A percentile compares a stretch with the other conserved stretches of the same genome.
Evolutionary conservation across 2,888 invertebrate genomes (phyloP).

Genomic region (Ophion slaviceki): DNA sequence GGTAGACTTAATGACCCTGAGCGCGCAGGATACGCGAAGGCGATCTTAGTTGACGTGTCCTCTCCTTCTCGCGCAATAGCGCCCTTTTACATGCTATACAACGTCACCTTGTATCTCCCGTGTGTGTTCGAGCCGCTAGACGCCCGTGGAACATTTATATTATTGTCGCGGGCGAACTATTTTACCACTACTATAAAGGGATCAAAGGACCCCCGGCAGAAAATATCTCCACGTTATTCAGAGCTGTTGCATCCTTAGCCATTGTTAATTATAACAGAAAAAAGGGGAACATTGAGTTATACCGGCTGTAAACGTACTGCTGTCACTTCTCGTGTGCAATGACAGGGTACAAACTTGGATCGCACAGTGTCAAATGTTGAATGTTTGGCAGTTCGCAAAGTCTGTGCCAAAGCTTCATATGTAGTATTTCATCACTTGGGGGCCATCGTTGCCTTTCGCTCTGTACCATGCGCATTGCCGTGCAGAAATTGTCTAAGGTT

Average conservation of each 20-base stretch:
- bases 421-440: not conserved
- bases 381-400: too few relatives aligned
- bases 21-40: constrained; percentile 62
- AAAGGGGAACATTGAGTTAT: not conserved
- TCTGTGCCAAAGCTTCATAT: not conserved
- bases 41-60: constrained; percentile 77
- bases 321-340: not conserved
- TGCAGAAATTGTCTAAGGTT: too few relatives aligned
- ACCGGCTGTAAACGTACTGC: not conserved
- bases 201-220: not conserved
- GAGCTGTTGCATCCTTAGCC: not conserved
- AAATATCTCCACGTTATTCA: not conserved
- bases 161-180: constrained; percentile 61
- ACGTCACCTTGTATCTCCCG: constrained; percentile 51
- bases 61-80: constrained; percentile 67
- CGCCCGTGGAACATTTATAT: constrained; percentile 67
- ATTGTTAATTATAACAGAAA: not conserved
- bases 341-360: too few relatives aligned
- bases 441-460: not conserved
- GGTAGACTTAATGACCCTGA: constrained; percentile 76
- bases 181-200: constrained; percentile 40
- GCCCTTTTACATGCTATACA: constrained; percentile 68
- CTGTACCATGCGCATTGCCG: not conserved
- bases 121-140: constrained; percentile 62
- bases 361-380: too few relatives aligned